A percentile compares a stretch with the other conserved stretches of the same genome.
Evolutionary conservation across 2,888 invertebrate genomes (phyloP).

Genomic region (Macrophya annulata): DNA sequence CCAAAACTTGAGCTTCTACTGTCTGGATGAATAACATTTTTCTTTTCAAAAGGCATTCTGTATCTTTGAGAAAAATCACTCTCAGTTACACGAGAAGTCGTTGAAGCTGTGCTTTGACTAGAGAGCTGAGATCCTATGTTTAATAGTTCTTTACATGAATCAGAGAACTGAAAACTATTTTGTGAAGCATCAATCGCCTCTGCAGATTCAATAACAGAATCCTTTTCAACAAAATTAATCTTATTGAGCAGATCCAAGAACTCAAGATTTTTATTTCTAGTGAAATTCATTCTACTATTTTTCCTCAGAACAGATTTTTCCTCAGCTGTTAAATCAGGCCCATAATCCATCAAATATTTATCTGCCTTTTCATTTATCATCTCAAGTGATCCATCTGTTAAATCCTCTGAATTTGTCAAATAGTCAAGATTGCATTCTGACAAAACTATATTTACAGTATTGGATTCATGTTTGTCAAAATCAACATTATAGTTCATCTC

Average conservation of each 20-base stretch:
- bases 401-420: neutral
- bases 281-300: neutral
- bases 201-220: neutral
- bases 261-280: neutral
- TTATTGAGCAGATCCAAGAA: neutral
- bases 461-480: neutral
- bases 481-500: neutral
- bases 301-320: neutral
- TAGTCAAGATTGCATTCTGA: conserved; percentile 17
- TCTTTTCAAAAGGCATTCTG: neutral
- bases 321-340: neutral
- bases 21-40: neutral
- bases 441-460: neutral
- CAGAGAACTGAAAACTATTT: neutral
- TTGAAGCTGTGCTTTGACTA: neutral
- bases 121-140: conserved; percentile 15
- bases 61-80: neutral
- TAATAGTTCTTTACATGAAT: neutral
- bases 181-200: neutral
- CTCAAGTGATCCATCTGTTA: neutral
- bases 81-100: neutral
- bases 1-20: neutral
- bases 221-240: neutral
- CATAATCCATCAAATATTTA: conserved; percentile 1
- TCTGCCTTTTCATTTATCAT: neutral